Base-by-base conservation (phyloP, 2,888 invertebrate genomes). In the Villa cingulata region DNA sequence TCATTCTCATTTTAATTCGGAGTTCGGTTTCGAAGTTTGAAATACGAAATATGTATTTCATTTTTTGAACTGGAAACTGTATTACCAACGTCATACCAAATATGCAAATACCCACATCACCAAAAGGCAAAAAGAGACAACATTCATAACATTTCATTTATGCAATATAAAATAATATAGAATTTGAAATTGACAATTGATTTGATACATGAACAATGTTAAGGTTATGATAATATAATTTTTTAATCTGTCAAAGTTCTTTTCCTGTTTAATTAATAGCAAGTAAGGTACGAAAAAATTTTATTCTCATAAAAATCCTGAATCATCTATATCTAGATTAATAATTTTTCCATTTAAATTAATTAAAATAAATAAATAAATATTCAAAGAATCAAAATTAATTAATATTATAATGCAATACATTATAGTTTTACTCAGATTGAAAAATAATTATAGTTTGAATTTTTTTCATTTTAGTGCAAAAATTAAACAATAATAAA, bases 401-500 rank as follows among this genome's bases (percentile, higher is more conserved):
- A 23, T 23, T 23, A 23, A 23, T 23, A 23, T 23, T 23, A 6
- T 23, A 6, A 23, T 23, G 23, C 4, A 7, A 23, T 23, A 23
- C 23, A 6, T 23, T 23, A n/a, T n/a, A n/a, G n/a, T n/a, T n/a
- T n/a, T n/a, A n/a, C n/a, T n/a, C n/a, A n/a, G n/a, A n/a, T n/a
- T n/a, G 7, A 23, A 23, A 23, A 6, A 23, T 23, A 23, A 23
- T 23, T 7, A 43, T 34, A 43, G 40, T 32, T 45, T 18, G 17
- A 45, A 15, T 20, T 45, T 40, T 40, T 36, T 23, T 41, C 41
- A 20, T 57, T 56, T 52, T 51, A 55, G 53, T 56, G 48, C 59
- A 60, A 42, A 59, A 63, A 63, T 62, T 64, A 62, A 64, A 63
- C 58, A 57, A 56, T 53, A 55, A 92, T 92, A 58, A 56, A 56